phyloP scores from a whole-genome alignment of 1,140 invertebrate species.

The Agraylea sexmaculata region DNA sequence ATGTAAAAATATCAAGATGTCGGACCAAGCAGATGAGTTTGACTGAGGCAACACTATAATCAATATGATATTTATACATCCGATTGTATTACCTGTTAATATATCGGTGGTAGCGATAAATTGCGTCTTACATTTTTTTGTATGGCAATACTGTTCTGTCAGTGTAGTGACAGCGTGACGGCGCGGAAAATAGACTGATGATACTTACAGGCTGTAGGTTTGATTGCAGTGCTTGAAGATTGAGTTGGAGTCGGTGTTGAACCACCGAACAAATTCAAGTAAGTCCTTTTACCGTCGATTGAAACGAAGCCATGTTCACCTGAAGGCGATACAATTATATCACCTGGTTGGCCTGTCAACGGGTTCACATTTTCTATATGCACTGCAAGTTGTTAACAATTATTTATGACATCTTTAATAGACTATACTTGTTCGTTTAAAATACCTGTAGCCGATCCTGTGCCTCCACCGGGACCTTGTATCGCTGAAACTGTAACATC shows the following conservation, averaged over 20 bases:
- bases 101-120: too few species aligned
- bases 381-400: slow-evolving; percentile 23
- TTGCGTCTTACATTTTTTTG: too few species aligned
- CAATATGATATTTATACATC: too few species aligned
- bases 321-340: slow-evolving; percentile 64
- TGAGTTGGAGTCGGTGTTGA: slow-evolving; percentile 29
- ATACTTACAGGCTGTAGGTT: slow-evolving; percentile 19
- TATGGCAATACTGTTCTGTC: too few species aligned
- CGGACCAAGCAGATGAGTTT: too few species aligned
- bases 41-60: too few species aligned
- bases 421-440: neutral
- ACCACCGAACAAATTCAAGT: slow-evolving; percentile 68
- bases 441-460: slow-evolving; percentile 26
- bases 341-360: slow-evolving; percentile 36
- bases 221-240: slow-evolving; percentile 9
- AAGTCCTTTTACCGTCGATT: slow-evolving; percentile 83
- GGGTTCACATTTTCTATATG: slow-evolving; percentile 32
- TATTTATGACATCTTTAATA: neutral
- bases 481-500: slow-evolving; percentile 79
- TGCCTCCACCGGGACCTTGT: slow-evolving; percentile 59
- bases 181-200: too few species aligned
- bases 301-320: slow-evolving; percentile 78
- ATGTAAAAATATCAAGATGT: too few species aligned
- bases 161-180: too few species aligned
- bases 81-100: too few species aligned